These are phyloP conservation scores for Drosophila lacteicornis DNA, from an alignment of 1,140 invertebrate species.

Conservation along the genomic window DNA sequence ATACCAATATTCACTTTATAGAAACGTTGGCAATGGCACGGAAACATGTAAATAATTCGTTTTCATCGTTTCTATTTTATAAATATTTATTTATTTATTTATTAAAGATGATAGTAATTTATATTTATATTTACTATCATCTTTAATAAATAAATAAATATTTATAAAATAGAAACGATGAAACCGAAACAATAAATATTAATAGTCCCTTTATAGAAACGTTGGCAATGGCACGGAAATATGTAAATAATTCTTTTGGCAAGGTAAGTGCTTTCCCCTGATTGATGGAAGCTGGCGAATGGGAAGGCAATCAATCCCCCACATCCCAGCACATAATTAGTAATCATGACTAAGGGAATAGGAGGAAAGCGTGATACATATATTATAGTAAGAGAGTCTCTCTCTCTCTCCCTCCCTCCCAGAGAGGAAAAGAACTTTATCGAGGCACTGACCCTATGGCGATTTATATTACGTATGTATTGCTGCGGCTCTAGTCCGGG, in stretches of 20 bases:
- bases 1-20: too few species aligned
- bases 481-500: background rate
- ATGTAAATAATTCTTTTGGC: background rate
- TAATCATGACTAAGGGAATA: constrained; percentile 36
- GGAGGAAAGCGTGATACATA: constrained; percentile 14
- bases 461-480: constrained; percentile 26
- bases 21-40: background rate
- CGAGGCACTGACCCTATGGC: constrained; percentile 56
- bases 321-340: constrained; percentile 31
- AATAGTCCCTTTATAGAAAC: too few species aligned
- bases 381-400: background rate
- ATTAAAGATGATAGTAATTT: too few species aligned
- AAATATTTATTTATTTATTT: too few species aligned
- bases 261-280: background rate
- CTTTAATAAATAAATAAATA: too few species aligned
- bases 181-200: too few species aligned
- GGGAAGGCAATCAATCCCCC: constrained; percentile 22
- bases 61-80: too few species aligned
- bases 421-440: constrained; percentile 49
- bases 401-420: background rate
- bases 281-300: background rate
- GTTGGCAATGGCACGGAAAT: background rate
- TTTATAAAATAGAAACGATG: too few species aligned
- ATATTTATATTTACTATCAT: too few species aligned
- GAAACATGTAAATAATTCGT: background rate